phyloP scores from a whole-genome alignment of 2,888 invertebrate species.

The Spicauda simplicius region DNA sequence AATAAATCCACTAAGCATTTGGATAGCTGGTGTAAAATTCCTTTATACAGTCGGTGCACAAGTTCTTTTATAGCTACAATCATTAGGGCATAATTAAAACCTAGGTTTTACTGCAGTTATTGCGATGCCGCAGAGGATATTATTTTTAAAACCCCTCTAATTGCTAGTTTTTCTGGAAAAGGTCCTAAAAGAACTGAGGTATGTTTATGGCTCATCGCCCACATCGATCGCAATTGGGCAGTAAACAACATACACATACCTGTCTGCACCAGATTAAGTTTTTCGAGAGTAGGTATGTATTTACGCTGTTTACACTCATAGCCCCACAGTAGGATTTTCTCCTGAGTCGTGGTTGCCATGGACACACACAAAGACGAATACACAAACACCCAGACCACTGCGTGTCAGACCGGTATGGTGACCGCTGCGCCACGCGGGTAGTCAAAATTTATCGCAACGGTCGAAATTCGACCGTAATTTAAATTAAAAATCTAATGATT shows the following conservation, averaged over 20 bases:
- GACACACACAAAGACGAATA: no score
- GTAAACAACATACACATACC: background rate
- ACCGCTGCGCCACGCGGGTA: no score
- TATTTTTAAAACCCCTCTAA: constrained; percentile 32
- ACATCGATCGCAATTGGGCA: constrained; percentile 2
- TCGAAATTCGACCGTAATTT: no score
- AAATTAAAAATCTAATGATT: no score
- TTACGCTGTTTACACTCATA: no score
- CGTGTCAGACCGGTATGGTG: no score
- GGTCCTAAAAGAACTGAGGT: constrained; percentile 5
- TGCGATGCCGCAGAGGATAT: constrained; percentile 32
- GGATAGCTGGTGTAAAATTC: constrained; percentile 14
- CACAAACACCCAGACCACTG: no score
- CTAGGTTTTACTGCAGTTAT: constrained; percentile 43
- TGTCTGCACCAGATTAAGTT: no score
- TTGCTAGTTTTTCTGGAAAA: constrained; percentile 31
- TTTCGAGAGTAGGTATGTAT: no score
- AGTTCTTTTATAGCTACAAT: constrained; percentile 23
- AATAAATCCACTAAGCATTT: constrained; percentile 19
- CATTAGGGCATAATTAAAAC: constrained; percentile 44
- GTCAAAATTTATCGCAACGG: no score
- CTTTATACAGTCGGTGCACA: constrained; percentile 23
- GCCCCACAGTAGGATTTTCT: no score
- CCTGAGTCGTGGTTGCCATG: no score
- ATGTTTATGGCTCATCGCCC: constrained; percentile 5